Percentiles rank a stretch among this genome's conserved stretches.
Conservation (phyloP, 2,888 invertebrate species). For the Torymus tubicola region DNA sequence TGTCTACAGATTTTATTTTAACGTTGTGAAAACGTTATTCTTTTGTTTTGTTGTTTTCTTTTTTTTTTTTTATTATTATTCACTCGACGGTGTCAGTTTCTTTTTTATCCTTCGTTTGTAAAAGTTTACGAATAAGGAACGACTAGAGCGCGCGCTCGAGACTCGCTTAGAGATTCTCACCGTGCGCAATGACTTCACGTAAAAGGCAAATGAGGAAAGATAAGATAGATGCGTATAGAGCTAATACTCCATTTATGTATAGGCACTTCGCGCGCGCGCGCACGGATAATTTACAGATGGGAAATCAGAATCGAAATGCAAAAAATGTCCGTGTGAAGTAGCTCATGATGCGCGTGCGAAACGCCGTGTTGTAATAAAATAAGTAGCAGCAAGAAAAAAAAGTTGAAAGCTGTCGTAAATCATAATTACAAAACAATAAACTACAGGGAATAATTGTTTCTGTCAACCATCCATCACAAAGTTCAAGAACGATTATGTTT, state of each 20-base stretch:
- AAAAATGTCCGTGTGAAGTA: neutral
- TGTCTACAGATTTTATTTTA: neutral
- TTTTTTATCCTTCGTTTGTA: slow-evolving; percentile 18
- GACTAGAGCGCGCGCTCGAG: no score
- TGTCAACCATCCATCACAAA: no score
- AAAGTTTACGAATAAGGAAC: slow-evolving; percentile 38
- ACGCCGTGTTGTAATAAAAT: no score
- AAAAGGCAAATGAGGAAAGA: slow-evolving; percentile 43
- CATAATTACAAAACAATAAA: no score
- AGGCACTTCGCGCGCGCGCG: slow-evolving; percentile 1
- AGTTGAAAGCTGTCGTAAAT: no score
- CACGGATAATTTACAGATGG: slow-evolving; percentile 4
- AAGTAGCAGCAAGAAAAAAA: no score
- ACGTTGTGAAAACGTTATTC: neutral
- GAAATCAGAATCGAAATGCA: slow-evolving; percentile 4
- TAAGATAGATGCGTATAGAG: slow-evolving; percentile 30
- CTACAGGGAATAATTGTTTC: no score
- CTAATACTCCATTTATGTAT: slow-evolving; percentile 28
- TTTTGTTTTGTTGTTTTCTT: no score
- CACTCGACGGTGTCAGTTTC: no score
- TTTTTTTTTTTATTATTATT: no score
- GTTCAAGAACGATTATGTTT: no score
- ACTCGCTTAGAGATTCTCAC: slow-evolving; percentile 10
- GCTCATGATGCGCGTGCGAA: no score
- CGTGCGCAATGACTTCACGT: slow-evolving; percentile 5